phyloP scores from a whole-genome alignment of 2,888 invertebrate species.

The Calliopum simillimum region DNA sequence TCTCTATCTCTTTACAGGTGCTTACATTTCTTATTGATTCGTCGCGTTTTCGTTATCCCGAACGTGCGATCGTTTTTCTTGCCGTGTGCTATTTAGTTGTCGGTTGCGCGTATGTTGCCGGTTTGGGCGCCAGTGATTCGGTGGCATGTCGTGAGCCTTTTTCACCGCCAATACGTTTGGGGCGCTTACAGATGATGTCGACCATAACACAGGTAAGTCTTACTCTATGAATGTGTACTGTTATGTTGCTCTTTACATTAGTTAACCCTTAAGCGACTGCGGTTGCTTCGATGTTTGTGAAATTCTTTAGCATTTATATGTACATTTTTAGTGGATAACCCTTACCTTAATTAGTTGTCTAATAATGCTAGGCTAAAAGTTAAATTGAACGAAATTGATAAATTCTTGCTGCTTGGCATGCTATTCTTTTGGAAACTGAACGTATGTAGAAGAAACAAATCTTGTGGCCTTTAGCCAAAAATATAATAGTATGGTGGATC shows the following conservation, averaged over 20 bases:
- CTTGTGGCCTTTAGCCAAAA: too few relatives aligned
- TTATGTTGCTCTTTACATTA: background rate
- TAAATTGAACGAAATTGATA: too few relatives aligned
- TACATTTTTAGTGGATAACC: too few relatives aligned
- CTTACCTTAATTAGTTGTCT: too few relatives aligned
- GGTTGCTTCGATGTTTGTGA: background rate
- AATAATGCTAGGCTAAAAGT: too few relatives aligned
- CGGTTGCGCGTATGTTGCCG: constrained; percentile 90
- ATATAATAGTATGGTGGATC: too few relatives aligned
- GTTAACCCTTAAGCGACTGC: constrained; percentile 24
- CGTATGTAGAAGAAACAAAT: too few relatives aligned
- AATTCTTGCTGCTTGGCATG: too few relatives aligned
- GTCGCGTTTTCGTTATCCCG: constrained; percentile 95
- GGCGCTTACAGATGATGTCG: constrained; percentile 80
- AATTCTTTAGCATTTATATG: too few relatives aligned
- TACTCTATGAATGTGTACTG: background rate
- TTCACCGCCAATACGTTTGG: constrained; percentile 76
- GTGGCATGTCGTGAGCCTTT: constrained; percentile 88
- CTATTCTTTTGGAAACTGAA: too few relatives aligned
- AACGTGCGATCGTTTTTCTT: constrained; percentile 96
- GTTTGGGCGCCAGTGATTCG: constrained; percentile 84
- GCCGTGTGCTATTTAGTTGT: constrained; percentile 97
- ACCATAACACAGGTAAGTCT: constrained; percentile 87
- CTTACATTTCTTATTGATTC: constrained; percentile 95
- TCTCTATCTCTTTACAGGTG: constrained; percentile 67